Evolutionary conservation across 1,140 invertebrate genomes (phyloP).

Genomic region (Episyrphus balteatus): DNA sequence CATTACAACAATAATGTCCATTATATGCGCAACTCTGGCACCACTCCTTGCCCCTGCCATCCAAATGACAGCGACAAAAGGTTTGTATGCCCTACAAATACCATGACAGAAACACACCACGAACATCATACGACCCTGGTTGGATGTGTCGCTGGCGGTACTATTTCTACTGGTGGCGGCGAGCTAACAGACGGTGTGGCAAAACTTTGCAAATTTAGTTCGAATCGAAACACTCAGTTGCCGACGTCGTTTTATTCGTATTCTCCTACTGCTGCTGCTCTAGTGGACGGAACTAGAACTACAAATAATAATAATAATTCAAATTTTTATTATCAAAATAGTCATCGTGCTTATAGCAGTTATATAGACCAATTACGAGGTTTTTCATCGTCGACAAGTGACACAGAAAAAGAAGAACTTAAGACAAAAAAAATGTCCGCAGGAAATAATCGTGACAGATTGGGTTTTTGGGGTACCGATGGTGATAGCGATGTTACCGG

Average conservation of each 20-base stretch:
- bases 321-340: too few relatives aligned
- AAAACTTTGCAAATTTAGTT: conserved; percentile 35
- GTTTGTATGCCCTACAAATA: not conserved
- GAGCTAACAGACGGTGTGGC: conserved; percentile 32
- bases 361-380: conserved; percentile 4
- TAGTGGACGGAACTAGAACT: conserved; percentile 12
- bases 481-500: conserved; percentile 27
- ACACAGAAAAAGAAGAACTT: conserved; percentile 5
- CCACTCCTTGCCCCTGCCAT: too few relatives aligned
- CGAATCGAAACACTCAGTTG: conserved; percentile 16
- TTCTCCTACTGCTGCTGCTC: conserved; percentile 3
- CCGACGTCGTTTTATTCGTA: not conserved
- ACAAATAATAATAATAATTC: conserved; percentile 1
- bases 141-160: conserved; percentile 5
- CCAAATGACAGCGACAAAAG: too few relatives aligned
- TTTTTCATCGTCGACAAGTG: conserved; percentile 10
- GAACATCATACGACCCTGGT: conserved; percentile 8
- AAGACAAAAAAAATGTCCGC: not conserved
- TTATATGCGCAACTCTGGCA: too few relatives aligned
- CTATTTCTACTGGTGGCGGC: not conserved
- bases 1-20: conserved; percentile 1
- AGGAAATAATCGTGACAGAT: conserved; percentile 17
- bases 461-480: conserved; percentile 18
- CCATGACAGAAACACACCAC: not conserved
- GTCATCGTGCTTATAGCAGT: not conserved